A percentile compares a stretch with the other conserved stretches of the same genome.
These are phyloP conservation scores for Lochmaea capreae DNA, from an alignment of 2,888 invertebrate genomes.

Conservation along the genomic window DNA sequence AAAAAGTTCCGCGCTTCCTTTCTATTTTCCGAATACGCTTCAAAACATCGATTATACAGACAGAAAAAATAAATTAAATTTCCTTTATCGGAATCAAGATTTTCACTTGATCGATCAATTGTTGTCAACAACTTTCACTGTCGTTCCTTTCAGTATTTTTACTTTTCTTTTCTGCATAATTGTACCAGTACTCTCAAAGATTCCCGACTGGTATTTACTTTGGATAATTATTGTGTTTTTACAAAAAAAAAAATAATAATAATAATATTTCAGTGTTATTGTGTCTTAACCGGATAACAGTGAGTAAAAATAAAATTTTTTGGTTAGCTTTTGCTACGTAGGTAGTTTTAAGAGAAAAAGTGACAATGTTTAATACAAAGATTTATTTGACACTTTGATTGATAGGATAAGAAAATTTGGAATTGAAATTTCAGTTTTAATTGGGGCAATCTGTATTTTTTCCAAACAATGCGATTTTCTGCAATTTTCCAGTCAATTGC, in stretches of 20 bases:
- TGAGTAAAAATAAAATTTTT: background rate
- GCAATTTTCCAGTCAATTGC: too few species aligned
- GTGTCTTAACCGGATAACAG: background rate
- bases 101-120: slow-evolving; percentile 14
- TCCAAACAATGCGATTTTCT: too few species aligned
- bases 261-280: background rate
- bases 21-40: slow-evolving; percentile 20
- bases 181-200: slow-evolving; percentile 14
- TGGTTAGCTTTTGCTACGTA: too few species aligned
- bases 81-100: slow-evolving; percentile 19
- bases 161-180: slow-evolving; percentile 18
- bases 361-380: too few species aligned
- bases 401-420: too few species aligned
- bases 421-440: too few species aligned
- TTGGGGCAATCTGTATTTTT: too few species aligned
- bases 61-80: slow-evolving; percentile 9
- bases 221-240: background rate
- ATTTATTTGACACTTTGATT: too few species aligned
- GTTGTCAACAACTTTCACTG: slow-evolving; percentile 25
- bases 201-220: background rate
- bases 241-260: background rate
- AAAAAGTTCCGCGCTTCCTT: background rate
- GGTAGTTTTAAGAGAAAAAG: too few species aligned
- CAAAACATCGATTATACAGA: background rate
- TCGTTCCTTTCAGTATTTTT: slow-evolving; percentile 21